phyloP scores from a whole-genome alignment of 2,888 invertebrate genomes.

The Achlya flavicornis region DNA sequence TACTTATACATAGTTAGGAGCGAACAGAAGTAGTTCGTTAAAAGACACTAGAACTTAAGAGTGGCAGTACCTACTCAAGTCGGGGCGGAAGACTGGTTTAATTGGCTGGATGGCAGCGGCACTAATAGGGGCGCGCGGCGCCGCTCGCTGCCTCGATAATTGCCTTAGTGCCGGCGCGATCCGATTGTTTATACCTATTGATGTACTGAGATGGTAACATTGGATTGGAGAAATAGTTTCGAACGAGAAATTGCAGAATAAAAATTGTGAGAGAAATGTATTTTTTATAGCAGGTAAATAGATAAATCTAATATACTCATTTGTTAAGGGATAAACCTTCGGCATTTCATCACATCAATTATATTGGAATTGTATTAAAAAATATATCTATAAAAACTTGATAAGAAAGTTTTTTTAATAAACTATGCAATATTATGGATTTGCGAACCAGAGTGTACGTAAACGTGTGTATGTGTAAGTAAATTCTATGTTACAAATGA shows the following conservation, averaged over 20 bases:
- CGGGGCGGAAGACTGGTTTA: not conserved
- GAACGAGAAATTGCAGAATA: not conserved
- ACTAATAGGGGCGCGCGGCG: slow-evolving; percentile 27
- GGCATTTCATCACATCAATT: too few relatives aligned
- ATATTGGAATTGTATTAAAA: too few relatives aligned
- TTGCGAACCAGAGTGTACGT: not conserved
- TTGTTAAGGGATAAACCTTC: too few relatives aligned
- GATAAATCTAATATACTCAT: too few relatives aligned
- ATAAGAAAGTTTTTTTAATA: too few relatives aligned
- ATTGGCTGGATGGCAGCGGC: slow-evolving; percentile 11
- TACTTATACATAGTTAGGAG: not conserved
- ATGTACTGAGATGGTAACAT: not conserved
- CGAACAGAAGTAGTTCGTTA: not conserved
- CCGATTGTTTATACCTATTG: slow-evolving; percentile 15
- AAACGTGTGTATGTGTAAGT: not conserved
- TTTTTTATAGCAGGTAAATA: too few relatives aligned
- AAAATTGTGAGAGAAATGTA: not conserved
- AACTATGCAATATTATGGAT: too few relatives aligned
- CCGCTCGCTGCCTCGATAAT: slow-evolving; percentile 19
- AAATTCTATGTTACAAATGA: not conserved
- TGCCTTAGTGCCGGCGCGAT: slow-evolving; percentile 14
- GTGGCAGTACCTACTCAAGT: not conserved
- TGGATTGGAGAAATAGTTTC: not conserved
- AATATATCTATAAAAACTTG: too few relatives aligned
- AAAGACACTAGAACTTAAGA: not conserved